Percentiles rank a stretch among this genome's conserved stretches.
Evolutionary conservation across 2,113 vertebrate genomes (phyloP).

Genomic region (Rattus rattus): DNA sequence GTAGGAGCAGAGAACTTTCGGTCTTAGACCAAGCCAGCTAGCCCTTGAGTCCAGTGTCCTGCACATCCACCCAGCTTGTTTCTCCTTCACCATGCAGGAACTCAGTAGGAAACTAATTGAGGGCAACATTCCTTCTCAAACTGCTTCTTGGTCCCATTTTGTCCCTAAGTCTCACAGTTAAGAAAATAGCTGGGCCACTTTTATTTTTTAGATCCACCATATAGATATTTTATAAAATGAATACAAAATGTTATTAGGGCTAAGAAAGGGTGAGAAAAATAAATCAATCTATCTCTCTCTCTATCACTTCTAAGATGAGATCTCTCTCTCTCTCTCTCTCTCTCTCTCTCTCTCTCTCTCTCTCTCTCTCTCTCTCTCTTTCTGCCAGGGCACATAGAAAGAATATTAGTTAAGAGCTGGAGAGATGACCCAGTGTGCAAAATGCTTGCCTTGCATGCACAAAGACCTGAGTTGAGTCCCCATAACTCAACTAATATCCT

Average conservation of each 20-base stretch:
- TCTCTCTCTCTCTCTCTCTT: too few species aligned
- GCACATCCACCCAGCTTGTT: not conserved
- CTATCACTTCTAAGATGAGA: too few species aligned
- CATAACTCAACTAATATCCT: not conserved
- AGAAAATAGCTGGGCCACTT: not conserved
- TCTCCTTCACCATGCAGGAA: not conserved
- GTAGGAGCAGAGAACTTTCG: not conserved
- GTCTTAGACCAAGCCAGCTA: not conserved
- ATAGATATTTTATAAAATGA: not conserved
- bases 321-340: too few species aligned
- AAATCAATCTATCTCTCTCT: too few species aligned
- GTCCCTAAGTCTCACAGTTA: not conserved
- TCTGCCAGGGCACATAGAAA: not conserved
- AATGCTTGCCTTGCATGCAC: not conserved
- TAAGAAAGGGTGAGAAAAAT: not conserved
- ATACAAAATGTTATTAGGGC: not conserved
- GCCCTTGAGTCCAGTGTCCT: not conserved
- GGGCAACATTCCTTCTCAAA: not conserved
- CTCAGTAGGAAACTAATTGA: not conserved
- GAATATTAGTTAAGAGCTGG: not conserved
- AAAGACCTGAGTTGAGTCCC: not conserved
- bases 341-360: too few species aligned
- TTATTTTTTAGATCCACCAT: not conserved
- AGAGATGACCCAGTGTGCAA: not conserved
- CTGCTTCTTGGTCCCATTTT: not conserved